Evolutionary conservation across 2,797 vertebrate species (phyloP), one percentile per base, ranked within the genome.

Genomic region (Enoplosus armatus): DNA sequence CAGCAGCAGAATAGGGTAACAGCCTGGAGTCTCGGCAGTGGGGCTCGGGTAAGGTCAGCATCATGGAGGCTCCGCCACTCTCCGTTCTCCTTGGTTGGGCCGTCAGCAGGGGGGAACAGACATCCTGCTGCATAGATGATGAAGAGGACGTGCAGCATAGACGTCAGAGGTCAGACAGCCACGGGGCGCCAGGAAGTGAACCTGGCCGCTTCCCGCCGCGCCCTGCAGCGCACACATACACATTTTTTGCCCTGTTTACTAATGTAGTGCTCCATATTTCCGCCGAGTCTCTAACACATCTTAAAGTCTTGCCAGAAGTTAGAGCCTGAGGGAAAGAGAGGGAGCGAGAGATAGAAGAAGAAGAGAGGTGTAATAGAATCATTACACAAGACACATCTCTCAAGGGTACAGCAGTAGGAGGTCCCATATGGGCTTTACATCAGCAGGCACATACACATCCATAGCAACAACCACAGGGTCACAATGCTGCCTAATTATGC

Each of bases 41-140:
- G 82, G 73, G 83, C 87, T 65, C 33, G 67, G 48, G 81, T 90
- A 78, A 93, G 90, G 93, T 92, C 89, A 76, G 77, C 83, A 55
- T 90, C 84, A 77, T 37, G 72, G 80, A 80, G 80, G 82, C 85
- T 86, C 75, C 41, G 45, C 81, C 77, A 75, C 65, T 82, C 80
- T 88, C 81, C 67, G 88, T 91, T 92, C 91, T 90, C 87, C 89
- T 92, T 87, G 90, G 88, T 79, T 85, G 84, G 87, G 87, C 80
- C 85, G 87, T 92, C 87, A 85, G 85, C 87, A 5, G 90, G 84
- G 75, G 75, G 61, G 47, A 63, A 69, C 77, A 88, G 89, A 87
- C 86, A 68, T 93, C 91, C 91, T 76, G 90, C 89, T 90, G 92
- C 88, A 94, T 87, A 69, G 90, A 92, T 94, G 93, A 94, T 94